Evolutionary conservation across 2,888 invertebrate species (phyloP).

Genomic region (Luperina testacea): DNA sequence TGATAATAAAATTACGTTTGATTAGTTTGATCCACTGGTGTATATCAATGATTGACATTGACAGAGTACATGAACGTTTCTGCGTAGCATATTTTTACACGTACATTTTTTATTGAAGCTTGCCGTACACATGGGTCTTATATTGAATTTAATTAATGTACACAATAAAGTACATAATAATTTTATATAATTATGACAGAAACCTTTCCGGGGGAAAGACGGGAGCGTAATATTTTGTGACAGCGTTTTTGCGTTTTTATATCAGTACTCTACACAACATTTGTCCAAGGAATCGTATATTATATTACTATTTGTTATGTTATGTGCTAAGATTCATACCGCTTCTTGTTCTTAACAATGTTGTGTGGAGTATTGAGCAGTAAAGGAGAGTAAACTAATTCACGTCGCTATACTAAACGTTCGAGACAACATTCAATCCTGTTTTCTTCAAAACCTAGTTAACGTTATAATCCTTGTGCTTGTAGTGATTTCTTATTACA

Average conservation of each 20-base stretch:
- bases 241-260: constrained; percentile 77
- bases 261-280: constrained; percentile 79
- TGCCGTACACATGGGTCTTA: constrained; percentile 59
- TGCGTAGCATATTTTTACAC: constrained; percentile 54
- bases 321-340: constrained; percentile 9
- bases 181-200: constrained; percentile 13
- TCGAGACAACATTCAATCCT: constrained; percentile 75
- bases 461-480: constrained; percentile 78
- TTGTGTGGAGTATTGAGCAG: constrained; percentile 79
- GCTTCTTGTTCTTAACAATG: constrained; percentile 61
- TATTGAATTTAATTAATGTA: constrained; percentile 35
- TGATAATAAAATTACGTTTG: constrained; percentile 61
- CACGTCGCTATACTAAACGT: constrained; percentile 63
- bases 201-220: constrained; percentile 42
- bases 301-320: constrained; percentile 5
- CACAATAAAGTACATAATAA: constrained; percentile 43
- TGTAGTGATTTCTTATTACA: constrained; percentile 83
- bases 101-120: constrained; percentile 60
- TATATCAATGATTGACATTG: constrained; percentile 51
- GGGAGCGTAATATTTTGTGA: constrained; percentile 79
- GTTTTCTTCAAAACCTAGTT: constrained; percentile 81
- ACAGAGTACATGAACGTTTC: constrained; percentile 41
- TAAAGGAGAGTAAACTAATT: constrained; percentile 84
- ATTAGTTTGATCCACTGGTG: constrained; percentile 52
- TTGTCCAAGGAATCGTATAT: constrained; percentile 43